A percentile compares a stretch with the other conserved stretches of the same genome.
Conservation (phyloP, 2,888 invertebrate species). For the Bombylius discolor region DNA sequence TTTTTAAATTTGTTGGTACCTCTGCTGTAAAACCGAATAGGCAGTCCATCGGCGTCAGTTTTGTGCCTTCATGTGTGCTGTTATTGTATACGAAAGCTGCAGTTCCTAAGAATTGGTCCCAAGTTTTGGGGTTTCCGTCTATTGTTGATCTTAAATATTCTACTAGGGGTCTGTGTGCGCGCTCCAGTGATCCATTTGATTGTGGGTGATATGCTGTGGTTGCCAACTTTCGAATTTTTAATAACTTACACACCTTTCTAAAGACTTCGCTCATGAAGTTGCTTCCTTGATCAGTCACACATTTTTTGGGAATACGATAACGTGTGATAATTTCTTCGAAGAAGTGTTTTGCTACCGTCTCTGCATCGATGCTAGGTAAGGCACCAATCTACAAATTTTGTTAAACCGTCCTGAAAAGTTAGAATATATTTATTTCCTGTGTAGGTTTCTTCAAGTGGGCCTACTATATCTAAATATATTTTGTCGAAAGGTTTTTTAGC, state of each 20-base stretch:
- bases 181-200: constrained; percentile 7
- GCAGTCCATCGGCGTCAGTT: constrained; percentile 4
- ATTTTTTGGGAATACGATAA: constrained; percentile 3
- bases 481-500: not conserved
- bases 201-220: not conserved
- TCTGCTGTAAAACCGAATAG: not conserved
- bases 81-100: constrained; percentile 9
- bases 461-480: not conserved
- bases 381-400: constrained; percentile 6
- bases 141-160: constrained; percentile 5
- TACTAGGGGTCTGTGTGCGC: constrained; percentile 5
- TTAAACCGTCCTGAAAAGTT: constrained; percentile 8
- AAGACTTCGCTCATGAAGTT: not conserved
- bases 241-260: not conserved
- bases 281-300: constrained; percentile 7
- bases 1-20: not conserved
- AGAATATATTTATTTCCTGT: constrained; percentile 7
- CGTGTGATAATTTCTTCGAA: constrained; percentile 3
- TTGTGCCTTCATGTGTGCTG: not conserved
- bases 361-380: constrained; percentile 6
- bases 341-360: constrained; percentile 5
- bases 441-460: not conserved
- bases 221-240: not conserved
- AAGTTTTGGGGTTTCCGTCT: constrained; percentile 3
- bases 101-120: constrained; percentile 8